Percentiles rank a stretch among this genome's conserved stretches.
phyloP scores from a whole-genome alignment of 2,888 invertebrate genomes.

The Parthenolecanium corni region DNA sequence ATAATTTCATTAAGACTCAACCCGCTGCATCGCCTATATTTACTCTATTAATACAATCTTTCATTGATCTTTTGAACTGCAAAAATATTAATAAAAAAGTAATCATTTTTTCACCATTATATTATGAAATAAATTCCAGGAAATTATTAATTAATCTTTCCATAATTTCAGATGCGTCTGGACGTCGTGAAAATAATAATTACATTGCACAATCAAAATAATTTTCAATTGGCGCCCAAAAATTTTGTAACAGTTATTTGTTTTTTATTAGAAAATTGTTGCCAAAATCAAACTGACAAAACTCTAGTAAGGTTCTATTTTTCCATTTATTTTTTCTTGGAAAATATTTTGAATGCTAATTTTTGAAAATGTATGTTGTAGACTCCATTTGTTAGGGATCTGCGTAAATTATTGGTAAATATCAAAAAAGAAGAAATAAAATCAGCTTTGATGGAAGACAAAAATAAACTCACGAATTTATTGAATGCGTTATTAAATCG shows the following conservation, averaged over 20 bases:
- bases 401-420: not conserved
- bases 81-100: constrained; percentile 10
- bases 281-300: not conserved
- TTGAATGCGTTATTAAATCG: not conserved
- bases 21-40: not conserved
- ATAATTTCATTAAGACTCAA: constrained; percentile 5
- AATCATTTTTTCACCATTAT: not conserved
- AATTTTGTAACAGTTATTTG: constrained; percentile 1
- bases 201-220: not conserved
- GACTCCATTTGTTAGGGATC: not conserved
- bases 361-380: not conserved
- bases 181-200: not conserved
- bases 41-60: not conserved
- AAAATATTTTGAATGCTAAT: not conserved
- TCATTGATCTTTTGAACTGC: not conserved
- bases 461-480: not conserved
- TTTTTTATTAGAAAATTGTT: constrained; percentile 14
- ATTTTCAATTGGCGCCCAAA: not conserved
- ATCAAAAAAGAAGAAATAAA: constrained; percentile 10
- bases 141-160: not conserved
- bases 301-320: not conserved
- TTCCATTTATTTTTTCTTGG: not conserved
- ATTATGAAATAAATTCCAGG: not conserved
- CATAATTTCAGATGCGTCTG: constrained; percentile 1
- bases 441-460: not conserved